Base-by-base conservation (phyloP, 1,140 invertebrate species). In the Antheraea mylitta region DNA sequence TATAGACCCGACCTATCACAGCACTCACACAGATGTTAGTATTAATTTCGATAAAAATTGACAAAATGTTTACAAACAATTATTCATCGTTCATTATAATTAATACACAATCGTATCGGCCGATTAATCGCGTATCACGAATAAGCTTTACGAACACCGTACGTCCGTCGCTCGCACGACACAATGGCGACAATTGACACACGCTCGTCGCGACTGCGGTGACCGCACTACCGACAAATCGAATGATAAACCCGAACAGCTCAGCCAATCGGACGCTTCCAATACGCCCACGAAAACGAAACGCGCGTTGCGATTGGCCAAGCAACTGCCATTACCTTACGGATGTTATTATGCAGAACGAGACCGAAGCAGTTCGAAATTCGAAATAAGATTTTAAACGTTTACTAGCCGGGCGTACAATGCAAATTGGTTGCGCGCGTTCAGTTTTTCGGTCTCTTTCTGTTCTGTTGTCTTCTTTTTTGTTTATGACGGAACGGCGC, bases 141-240 rank as follows among this genome's bases (percentile, higher is more conserved):
- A 84, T 84, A 82, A 69, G 79, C 65, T 19, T 38, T 71, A 74
- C 82, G 81, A 80, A 79, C 76, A 72, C 78, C 81, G 77, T 81
- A 77, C 86, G 85, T 82, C 80, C 82, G 85, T 79, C 82, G 81
- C 78, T 81, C 77, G 80, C 73, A 75, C 75, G 73, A 73, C 70
- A 90, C 89, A 89, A 91, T 89, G 89, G 89, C 87, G 88, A 90
- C 89, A 91, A 91, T 89, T 85, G 85, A 89, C 85, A 83, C 87
- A 87, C 86, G 81, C 83, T 79, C 84, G 77, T 81, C 82, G 78
- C 83, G 84, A 87, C 85, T 85, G 85, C 85, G 87, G 87, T 79
- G 81, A 82, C 79, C 81, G 78, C 78, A 78, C 79, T 79, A 73
- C 80, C 75, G 79, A 84, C 87, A 87, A 91, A 91, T 89, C 89